These are phyloP conservation scores for Hiodon alosoides DNA, from an alignment of 2,113 vertebrate species.

Conservation along the genomic window DNA sequence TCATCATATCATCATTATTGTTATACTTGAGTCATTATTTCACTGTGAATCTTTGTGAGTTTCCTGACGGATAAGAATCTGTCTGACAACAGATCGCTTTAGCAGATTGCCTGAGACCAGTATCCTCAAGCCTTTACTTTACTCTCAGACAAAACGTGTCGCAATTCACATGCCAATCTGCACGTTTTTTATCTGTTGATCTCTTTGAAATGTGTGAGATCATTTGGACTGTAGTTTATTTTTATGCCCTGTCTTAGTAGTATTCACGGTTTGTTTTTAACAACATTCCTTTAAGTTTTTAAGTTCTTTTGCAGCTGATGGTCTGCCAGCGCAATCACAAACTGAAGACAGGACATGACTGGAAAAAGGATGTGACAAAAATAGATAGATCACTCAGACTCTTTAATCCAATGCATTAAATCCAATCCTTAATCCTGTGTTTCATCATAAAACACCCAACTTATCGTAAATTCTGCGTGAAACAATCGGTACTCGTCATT, in stretches of 20 bases:
- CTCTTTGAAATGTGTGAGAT: neutral
- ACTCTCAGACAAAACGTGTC: conserved; percentile 1
- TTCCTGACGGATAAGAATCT: too few relatives aligned
- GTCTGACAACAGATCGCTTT: too few relatives aligned
- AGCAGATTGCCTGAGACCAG: too few relatives aligned
- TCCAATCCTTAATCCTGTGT: neutral
- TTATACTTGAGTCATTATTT: too few relatives aligned
- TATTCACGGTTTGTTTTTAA: neutral
- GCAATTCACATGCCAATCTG: neutral
- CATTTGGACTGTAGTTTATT: neutral
- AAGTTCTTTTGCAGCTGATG: neutral
- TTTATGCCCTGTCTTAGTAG: neutral
- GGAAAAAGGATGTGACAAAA: neutral
- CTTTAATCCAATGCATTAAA: neutral
- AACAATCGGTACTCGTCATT: conserved; percentile 2
- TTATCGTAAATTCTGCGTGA: too few relatives aligned
- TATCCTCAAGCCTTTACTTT: neutral
- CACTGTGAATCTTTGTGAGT: too few relatives aligned
- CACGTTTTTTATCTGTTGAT: conserved; percentile 8
- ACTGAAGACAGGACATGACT: neutral
- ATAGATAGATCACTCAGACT: neutral
- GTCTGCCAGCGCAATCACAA: too few relatives aligned
- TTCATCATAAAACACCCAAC: neutral
- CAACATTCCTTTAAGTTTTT: neutral
- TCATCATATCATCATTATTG: too few relatives aligned